These are phyloP conservation scores for Sebastiscus tertius DNA, from an alignment of 2,797 vertebrate species.

Conservation along the genomic window DNA sequence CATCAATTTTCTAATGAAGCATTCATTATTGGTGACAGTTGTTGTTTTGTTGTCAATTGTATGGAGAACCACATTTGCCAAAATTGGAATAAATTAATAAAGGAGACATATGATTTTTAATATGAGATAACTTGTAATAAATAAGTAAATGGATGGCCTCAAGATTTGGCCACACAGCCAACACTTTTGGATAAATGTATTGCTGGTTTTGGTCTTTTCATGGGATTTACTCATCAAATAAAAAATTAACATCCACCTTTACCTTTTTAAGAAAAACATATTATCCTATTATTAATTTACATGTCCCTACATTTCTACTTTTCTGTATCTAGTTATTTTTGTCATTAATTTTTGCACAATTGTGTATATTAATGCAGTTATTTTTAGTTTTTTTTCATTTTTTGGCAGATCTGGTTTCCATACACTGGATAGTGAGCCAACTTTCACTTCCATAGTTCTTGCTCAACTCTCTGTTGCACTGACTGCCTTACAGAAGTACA, in stretches of 20 bases:
- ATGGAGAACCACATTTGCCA: constrained; percentile 9
- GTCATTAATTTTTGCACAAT: background rate
- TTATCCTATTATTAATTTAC: background rate
- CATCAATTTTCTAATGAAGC: background rate
- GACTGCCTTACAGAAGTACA: constrained; percentile 84
- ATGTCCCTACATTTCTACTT: background rate
- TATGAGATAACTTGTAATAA: background rate
- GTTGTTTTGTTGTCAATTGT: constrained; percentile 10
- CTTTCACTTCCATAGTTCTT: constrained; percentile 21
- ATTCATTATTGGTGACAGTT: background rate
- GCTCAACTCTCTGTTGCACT: constrained; percentile 68
- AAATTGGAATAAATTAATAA: background rate
- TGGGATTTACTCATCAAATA: background rate
- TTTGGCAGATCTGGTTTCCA: constrained; percentile 28
- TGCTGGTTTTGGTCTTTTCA: background rate
- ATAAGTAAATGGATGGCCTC: background rate
- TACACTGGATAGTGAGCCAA: background rate
- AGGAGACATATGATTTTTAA: background rate
- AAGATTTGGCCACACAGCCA: background rate
- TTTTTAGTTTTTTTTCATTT: background rate
- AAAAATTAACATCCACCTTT: background rate
- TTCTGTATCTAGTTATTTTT: background rate
- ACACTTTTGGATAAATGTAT: background rate
- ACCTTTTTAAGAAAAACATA: background rate
- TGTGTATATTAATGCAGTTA: background rate